Evolutionary conservation across 1,140 invertebrate genomes (phyloP).

Genomic region (Zaprionus lachaisei): DNA sequence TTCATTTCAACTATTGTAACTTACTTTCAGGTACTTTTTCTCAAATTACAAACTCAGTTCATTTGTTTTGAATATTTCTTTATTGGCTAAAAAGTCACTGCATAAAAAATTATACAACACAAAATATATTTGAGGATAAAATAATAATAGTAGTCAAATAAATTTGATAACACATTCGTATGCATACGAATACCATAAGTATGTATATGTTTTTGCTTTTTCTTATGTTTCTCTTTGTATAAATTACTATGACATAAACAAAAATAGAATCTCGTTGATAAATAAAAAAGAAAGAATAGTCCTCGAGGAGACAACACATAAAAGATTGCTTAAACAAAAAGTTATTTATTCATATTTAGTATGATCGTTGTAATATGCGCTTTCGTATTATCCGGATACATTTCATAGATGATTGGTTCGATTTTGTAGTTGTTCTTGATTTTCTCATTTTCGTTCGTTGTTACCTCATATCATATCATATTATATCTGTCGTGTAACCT

Average conservation of each 20-base stretch:
- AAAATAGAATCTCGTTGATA: constrained; percentile 48
- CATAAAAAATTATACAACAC: constrained; percentile 81
- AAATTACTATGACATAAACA: constrained; percentile 63
- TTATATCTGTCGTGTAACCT: constrained; percentile 46
- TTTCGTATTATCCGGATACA: constrained; percentile 79
- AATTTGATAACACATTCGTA: constrained; percentile 72
- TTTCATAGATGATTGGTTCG: constrained; percentile 57
- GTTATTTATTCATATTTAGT: constrained; percentile 45
- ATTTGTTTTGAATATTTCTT: constrained; percentile 54
- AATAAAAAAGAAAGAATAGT: constrained; percentile 40
- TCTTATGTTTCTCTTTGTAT: constrained; percentile 36
- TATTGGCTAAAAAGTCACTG: constrained; percentile 79
- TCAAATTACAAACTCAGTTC: background rate
- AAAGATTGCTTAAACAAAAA: constrained; percentile 34
- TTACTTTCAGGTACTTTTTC: background rate
- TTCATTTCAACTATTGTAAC: background rate
- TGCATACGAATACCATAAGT: constrained; percentile 67
- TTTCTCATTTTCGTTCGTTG: constrained; percentile 72
- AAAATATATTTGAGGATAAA: constrained; percentile 72
- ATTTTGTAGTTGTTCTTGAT: constrained; percentile 52
- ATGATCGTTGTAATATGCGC: constrained; percentile 71
- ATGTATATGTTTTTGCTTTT: constrained; percentile 14
- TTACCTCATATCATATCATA: constrained; percentile 58
- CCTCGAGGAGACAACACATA: constrained; percentile 54
- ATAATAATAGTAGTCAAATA: constrained; percentile 72